Conservation (phyloP, 2,797 vertebrate genomes). For the Acridotheres tristis region DNA sequence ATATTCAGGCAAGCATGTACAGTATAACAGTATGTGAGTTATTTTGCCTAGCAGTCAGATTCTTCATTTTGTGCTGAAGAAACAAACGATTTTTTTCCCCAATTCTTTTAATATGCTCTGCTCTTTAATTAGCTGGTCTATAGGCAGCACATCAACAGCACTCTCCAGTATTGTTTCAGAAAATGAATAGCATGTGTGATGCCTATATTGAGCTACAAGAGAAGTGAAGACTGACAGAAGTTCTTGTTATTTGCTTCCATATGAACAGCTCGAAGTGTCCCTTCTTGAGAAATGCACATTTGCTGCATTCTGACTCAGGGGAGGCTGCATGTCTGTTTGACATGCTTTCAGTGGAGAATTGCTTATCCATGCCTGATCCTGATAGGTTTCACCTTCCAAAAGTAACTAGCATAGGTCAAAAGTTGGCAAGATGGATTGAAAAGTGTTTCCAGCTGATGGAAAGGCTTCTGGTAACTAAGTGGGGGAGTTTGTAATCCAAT, state of each 20-base stretch:
- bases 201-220: neutral
- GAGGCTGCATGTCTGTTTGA: slow-evolving; percentile 46
- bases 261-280: slow-evolving; percentile 7
- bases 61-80: neutral
- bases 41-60: slow-evolving; percentile 7
- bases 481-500: slow-evolving; percentile 66
- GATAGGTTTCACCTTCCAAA: slow-evolving; percentile 72
- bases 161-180: neutral
- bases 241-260: slow-evolving; percentile 21
- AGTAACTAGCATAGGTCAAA: slow-evolving; percentile 69
- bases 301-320: neutral
- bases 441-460: slow-evolving; percentile 74
- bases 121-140: slow-evolving; percentile 33
- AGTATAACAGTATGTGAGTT: neutral
- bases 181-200: neutral
- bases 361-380: slow-evolving; percentile 63
- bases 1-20: neutral
- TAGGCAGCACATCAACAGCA: neutral
- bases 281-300: neutral
- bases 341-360: slow-evolving; percentile 64
- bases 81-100: slow-evolving; percentile 5
- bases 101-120: neutral
- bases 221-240: neutral
- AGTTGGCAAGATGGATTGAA: slow-evolving; percentile 71
- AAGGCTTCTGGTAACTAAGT: slow-evolving; percentile 58